Conservation (phyloP, 2,888 invertebrate species). For the Drosophila lutescens region DNA sequence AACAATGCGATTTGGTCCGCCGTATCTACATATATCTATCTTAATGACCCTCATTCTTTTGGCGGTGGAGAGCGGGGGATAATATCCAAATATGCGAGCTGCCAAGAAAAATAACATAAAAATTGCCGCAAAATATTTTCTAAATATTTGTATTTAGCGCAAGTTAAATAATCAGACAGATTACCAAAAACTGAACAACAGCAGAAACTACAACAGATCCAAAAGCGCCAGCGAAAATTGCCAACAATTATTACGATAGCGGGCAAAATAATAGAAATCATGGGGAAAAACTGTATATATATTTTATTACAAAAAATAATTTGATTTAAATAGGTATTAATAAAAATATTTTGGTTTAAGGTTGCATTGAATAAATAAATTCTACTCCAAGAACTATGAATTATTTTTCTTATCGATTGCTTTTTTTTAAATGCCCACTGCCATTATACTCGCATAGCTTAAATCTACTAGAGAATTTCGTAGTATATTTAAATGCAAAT, state of each 20-base stretch:
- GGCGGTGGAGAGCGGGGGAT: constrained; percentile 37
- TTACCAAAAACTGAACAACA: constrained; percentile 63
- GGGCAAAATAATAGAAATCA: neutral
- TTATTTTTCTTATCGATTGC: no score
- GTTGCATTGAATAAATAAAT: no score
- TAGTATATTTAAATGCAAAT: constrained; percentile 11
- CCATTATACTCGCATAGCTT: neutral
- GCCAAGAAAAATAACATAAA: constrained; percentile 76
- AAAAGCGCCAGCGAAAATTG: constrained; percentile 30
- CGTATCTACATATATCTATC: constrained; percentile 32
- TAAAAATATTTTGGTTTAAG: no score
- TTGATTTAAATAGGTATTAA: no score
- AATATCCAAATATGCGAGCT: constrained; percentile 53
- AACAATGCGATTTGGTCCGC: constrained; percentile 41
- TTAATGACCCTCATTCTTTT: constrained; percentile 72
- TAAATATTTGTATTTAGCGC: constrained; percentile 79
- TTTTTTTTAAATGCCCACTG: neutral
- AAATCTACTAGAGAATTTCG: neutral
- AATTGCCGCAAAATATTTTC: constrained; percentile 71
- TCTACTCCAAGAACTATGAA: no score
- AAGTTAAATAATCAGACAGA: constrained; percentile 79
- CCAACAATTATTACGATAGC: constrained; percentile 17
- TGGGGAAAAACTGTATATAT: no score
- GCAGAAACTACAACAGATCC: constrained; percentile 23
- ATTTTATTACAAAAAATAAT: no score